These are phyloP conservation scores for Drosophila formosana DNA, from an alignment of 2,888 invertebrate species.

Conservation along the genomic window DNA sequence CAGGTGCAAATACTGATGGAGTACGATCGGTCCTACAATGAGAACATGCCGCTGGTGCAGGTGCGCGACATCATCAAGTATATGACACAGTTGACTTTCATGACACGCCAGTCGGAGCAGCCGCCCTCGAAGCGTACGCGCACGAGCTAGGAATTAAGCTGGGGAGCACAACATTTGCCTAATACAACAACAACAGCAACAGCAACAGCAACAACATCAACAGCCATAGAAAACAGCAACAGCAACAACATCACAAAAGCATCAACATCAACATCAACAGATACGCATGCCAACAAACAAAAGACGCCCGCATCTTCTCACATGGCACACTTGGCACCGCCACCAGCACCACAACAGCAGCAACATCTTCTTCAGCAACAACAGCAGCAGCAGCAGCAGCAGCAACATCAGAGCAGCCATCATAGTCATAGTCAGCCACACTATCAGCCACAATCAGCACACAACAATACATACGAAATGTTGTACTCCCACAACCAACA, in stretches of 20 bases:
- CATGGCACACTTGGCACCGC: conserved; percentile 62
- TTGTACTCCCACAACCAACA: conserved; percentile 84
- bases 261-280: conserved; percentile 39
- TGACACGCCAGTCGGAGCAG: conserved; percentile 87
- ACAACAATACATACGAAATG: conserved; percentile 82
- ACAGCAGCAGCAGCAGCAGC: conserved; percentile 46
- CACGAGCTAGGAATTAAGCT: conserved; percentile 86
- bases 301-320: conserved; percentile 24
- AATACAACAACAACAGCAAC: conserved; percentile 70
- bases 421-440: conserved; percentile 33
- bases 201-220: conserved; percentile 31
- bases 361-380: conserved; percentile 45
- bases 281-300: conserved; percentile 36
- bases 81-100: conserved; percentile 95
- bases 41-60: conserved; percentile 92
- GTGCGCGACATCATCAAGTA: conserved; percentile 93
- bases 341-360: conserved; percentile 55
- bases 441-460: conserved; percentile 49
- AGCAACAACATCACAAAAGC: conserved; percentile 33
- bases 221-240: conserved; percentile 27
- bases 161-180: conserved; percentile 85
- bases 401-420: conserved; percentile 10
- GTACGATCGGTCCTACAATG: conserved; percentile 90
- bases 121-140: conserved; percentile 84
- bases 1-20: conserved; percentile 92